Percentiles rank a stretch among this genome's conserved stretches.
Conservation (phyloP, 2,797 vertebrate species). For the Coregonus sp. region DNA sequence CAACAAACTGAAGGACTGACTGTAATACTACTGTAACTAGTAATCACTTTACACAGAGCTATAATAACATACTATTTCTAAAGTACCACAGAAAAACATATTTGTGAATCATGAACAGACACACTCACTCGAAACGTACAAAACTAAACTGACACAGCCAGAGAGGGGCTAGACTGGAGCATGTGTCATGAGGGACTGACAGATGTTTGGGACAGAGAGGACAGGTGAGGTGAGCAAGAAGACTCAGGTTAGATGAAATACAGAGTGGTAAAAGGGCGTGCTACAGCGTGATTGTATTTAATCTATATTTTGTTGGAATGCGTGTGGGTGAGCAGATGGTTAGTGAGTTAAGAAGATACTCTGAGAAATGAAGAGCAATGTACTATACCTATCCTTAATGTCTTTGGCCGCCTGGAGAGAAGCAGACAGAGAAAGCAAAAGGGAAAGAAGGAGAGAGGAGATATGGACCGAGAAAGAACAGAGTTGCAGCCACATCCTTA, state of each 20-base stretch:
- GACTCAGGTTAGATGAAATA: constrained; percentile 28
- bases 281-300: neutral
- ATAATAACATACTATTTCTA: neutral
- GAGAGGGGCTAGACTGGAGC: constrained; percentile 46
- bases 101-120: neutral
- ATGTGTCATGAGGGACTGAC: constrained; percentile 44
- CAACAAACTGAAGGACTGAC: constrained; percentile 13
- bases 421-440: constrained; percentile 62
- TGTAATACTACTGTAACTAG: too few relatives aligned
- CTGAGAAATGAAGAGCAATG: constrained; percentile 57
- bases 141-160: constrained; percentile 30
- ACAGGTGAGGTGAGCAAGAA: constrained; percentile 23
- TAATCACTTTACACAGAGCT: too few relatives aligned
- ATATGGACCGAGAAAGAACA: constrained; percentile 70
- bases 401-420: constrained; percentile 93
- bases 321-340: constrained; percentile 1
- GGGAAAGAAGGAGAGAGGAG: constrained; percentile 51
- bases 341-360: constrained; percentile 34
- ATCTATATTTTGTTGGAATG: neutral
- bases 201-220: constrained; percentile 58
- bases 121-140: constrained; percentile 1
- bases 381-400: constrained; percentile 97
- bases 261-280: constrained; percentile 41
- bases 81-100: constrained; percentile 46
- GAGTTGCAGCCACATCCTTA: constrained; percentile 63